Evolutionary conservation across 2,797 vertebrate species (phyloP).

Genomic region (Danio kyathit): DNA sequence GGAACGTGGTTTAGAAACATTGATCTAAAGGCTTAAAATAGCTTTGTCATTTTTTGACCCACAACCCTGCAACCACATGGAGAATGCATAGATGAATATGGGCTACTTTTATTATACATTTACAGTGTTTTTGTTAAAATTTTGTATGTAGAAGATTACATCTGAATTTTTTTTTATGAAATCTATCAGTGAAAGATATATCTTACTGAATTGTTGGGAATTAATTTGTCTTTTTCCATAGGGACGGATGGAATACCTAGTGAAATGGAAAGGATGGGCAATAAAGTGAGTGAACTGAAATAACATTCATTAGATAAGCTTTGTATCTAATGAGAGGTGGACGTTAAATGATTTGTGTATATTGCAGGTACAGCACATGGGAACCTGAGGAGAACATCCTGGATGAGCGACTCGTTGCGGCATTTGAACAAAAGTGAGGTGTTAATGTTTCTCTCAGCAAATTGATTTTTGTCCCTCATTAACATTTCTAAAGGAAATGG

Average conservation of each 20-base stretch:
- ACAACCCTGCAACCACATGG: not conserved
- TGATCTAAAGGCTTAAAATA: not conserved
- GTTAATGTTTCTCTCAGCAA: not conserved
- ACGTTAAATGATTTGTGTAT: not conserved
- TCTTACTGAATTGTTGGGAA: not conserved
- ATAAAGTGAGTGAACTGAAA: constrained; percentile 83
- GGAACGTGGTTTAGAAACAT: too few relatives aligned
- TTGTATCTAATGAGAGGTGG: too few relatives aligned
- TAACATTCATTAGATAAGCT: not conserved
- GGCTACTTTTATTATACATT: not conserved
- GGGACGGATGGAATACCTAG: constrained; percentile 87
- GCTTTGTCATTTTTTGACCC: not conserved
- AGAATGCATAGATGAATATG: not conserved
- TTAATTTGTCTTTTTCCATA: constrained; percentile 69
- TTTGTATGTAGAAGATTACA: too few relatives aligned
- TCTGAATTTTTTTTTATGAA: too few relatives aligned
- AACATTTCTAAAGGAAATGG: constrained; percentile 1
- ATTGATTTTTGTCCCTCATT: not conserved
- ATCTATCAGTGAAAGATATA: too few relatives aligned
- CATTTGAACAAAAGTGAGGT: constrained; percentile 89
- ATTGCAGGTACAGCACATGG: constrained; percentile 87
- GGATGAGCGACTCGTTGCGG: constrained; percentile 85
- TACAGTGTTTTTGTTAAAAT: not conserved
- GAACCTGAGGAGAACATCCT: constrained; percentile 90
- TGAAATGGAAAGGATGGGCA: constrained; percentile 90